These are phyloP conservation scores for Agrochola litura DNA, from an alignment of 2,888 invertebrate species.

Conservation along the genomic window DNA sequence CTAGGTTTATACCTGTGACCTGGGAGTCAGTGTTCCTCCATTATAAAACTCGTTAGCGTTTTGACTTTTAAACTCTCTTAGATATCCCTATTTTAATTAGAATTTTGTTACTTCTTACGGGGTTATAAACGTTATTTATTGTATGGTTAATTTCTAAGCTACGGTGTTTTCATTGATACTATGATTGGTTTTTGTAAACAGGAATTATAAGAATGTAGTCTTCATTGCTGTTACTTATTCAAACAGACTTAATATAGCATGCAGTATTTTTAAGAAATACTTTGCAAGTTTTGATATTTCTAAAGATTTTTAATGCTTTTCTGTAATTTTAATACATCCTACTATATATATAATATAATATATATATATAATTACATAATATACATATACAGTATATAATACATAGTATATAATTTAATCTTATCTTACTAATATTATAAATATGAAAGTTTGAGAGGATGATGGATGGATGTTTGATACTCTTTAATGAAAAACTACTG, in stretches of 20 bases:
- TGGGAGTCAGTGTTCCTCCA: too few species aligned
- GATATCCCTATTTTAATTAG: not conserved
- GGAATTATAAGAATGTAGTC: not conserved
- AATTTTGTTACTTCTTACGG: not conserved
- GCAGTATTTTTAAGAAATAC: not conserved
- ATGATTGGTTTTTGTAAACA: not conserved
- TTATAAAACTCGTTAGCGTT: too few species aligned
- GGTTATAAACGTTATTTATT: not conserved
- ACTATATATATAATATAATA: too few species aligned
- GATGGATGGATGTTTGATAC: too few species aligned
- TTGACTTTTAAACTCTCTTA: not conserved
- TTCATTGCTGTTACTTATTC: not conserved
- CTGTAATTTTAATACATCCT: not conserved
- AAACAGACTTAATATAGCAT: not conserved
- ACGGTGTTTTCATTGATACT: not conserved
- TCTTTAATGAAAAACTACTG: too few species aligned
- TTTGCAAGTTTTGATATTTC: not conserved
- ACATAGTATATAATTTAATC: too few species aligned
- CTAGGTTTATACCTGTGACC: too few species aligned
- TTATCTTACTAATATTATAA: too few species aligned
- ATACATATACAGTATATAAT: too few species aligned
- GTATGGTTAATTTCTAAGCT: too few species aligned
- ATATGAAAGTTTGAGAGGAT: too few species aligned
- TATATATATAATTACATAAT: too few species aligned
- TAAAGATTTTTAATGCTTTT: not conserved